Conservation (phyloP, 1,140 invertebrate genomes). For the Schmidtea mediterranea region DNA sequence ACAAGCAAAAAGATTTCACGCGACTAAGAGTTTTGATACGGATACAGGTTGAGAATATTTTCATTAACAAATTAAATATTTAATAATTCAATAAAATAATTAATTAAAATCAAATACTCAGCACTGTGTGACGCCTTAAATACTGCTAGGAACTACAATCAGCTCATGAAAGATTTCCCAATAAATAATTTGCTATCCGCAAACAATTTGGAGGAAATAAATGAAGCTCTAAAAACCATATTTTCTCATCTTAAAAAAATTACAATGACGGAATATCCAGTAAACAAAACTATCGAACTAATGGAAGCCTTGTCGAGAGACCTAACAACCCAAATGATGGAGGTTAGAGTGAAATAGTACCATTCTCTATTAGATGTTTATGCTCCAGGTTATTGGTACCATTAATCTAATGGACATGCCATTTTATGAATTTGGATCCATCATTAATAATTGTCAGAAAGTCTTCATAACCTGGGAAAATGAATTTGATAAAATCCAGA, state of each 20-base stretch:
- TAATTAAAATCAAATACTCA: no score
- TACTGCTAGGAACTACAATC: slow-evolving; percentile 89
- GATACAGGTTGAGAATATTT: slow-evolving; percentile 43
- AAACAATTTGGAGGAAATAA: slow-evolving; percentile 71
- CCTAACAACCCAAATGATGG: slow-evolving; percentile 63
- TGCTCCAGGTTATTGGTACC: slow-evolving; percentile 47
- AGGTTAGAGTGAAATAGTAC: no score
- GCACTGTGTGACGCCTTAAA: slow-evolving; percentile 68
- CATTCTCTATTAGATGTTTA: no score
- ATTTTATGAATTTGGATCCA: slow-evolving; percentile 89
- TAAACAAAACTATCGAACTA: slow-evolving; percentile 60
- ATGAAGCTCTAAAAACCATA: slow-evolving; percentile 53
- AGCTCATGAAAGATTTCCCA: slow-evolving; percentile 96
- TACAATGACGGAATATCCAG: slow-evolving; percentile 83
- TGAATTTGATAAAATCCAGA: slow-evolving; percentile 85
- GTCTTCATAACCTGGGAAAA: slow-evolving; percentile 93
- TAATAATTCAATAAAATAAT: no score
- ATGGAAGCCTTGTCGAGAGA: slow-evolving; percentile 92
- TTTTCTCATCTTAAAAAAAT: slow-evolving; percentile 84
- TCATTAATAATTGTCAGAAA: slow-evolving; percentile 77
- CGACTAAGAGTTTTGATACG: slow-evolving; percentile 88
- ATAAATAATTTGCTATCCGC: slow-evolving; percentile 86
- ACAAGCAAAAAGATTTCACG: slow-evolving; percentile 90
- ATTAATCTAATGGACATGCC: slow-evolving; percentile 87
- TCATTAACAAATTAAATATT: no score